Conservation (phyloP, 1,140 invertebrate genomes). For the Polypedilum pembai region DNA sequence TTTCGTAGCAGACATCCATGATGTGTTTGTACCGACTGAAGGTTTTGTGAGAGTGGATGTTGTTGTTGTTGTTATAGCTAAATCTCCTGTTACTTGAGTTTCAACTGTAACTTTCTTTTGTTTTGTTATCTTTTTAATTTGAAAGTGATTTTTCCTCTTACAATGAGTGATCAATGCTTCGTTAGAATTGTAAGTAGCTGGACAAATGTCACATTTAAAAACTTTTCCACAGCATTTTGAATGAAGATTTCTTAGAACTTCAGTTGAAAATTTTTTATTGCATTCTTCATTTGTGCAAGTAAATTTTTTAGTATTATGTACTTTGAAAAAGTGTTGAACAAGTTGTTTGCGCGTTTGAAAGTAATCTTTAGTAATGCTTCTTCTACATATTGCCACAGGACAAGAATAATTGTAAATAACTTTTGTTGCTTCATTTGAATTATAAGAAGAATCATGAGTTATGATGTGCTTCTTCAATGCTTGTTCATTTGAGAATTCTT, state of each 20-base stretch:
- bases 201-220: conserved; percentile 49
- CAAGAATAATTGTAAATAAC: background rate
- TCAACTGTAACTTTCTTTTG: background rate
- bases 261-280: conserved; percentile 50
- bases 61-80: background rate
- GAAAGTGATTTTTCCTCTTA: conserved; percentile 46
- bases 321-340: background rate
- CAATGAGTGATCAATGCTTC: conserved; percentile 53
- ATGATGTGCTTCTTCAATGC: background rate
- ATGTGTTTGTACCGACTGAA: background rate
- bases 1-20: background rate
- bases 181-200: conserved; percentile 46
- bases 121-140: background rate
- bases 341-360: background rate
- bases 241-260: conserved; percentile 46
- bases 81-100: background rate
- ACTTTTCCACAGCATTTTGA: conserved; percentile 45
- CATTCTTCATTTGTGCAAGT: conserved; percentile 39
- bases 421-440: background rate
- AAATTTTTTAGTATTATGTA: background rate
- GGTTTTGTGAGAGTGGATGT: background rate
- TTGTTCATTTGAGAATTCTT: background rate
- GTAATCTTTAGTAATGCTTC: background rate
- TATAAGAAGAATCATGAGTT: background rate
- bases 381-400: background rate